Conservation (phyloP, 2,888 invertebrate genomes). For the Tetragonisca angustula region DNA sequence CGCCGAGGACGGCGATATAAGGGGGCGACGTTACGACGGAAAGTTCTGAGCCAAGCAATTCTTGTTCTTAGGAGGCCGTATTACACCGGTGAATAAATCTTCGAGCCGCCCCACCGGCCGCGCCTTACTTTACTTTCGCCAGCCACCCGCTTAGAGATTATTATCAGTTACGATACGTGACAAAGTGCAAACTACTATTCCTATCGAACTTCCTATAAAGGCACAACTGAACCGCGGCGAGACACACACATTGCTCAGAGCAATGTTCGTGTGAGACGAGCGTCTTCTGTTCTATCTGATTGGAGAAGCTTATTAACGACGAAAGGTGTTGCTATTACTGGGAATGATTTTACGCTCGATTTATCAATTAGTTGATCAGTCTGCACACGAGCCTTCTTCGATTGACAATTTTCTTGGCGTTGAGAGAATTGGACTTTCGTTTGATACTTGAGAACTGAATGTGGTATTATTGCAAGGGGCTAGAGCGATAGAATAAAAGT, state of each 20-base stretch:
- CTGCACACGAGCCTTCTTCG: too few species aligned
- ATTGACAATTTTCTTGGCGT: too few species aligned
- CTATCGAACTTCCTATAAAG: conserved; percentile 1
- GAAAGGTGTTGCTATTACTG: neutral
- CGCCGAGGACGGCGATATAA: conserved; percentile 44
- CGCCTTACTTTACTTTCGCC: conserved; percentile 18
- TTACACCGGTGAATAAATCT: conserved; percentile 58
- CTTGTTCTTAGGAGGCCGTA: conserved; percentile 56
- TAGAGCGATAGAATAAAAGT: too few species aligned
- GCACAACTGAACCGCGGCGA: conserved; percentile 30
- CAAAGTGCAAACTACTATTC: conserved; percentile 50
- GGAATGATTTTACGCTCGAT: neutral
- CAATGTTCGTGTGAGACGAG: neutral
- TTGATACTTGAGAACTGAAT: too few species aligned
- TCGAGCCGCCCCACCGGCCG: neutral
- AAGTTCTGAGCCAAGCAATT: conserved; percentile 68
- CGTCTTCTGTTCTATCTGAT: neutral
- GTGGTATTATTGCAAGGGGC: too few species aligned
- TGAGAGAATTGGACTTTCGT: too few species aligned
- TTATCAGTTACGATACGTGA: conserved; percentile 59
- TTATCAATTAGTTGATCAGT: neutral
- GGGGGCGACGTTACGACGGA: conserved; percentile 48
- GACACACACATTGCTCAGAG: neutral
- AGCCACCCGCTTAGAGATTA: conserved; percentile 48
- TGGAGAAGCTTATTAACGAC: neutral